A percentile compares a stretch with the other conserved stretches of the same genome.
Evolutionary conservation across 2,797 vertebrate species (phyloP).

Genomic region (Emys orbicularis): DNA sequence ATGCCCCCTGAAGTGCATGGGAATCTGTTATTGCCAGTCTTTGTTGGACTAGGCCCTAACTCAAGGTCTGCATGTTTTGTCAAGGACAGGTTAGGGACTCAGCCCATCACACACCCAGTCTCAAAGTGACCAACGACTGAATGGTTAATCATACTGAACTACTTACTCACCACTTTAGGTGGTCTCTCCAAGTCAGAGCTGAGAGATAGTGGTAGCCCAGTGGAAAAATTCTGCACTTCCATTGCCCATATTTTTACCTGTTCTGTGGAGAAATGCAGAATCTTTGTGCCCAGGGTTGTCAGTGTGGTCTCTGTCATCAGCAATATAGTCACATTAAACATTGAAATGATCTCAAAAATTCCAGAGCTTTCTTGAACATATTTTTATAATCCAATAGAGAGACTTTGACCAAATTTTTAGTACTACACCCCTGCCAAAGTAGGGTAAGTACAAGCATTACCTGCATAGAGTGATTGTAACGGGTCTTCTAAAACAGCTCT

Average conservation of each 20-base stretch:
- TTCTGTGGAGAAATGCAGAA: background rate
- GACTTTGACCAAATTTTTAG: background rate
- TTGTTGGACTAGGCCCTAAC: no score
- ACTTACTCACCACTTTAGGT: background rate
- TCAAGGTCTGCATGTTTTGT: no score
- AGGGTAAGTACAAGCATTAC: background rate
- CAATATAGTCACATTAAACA: background rate
- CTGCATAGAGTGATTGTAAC: background rate
- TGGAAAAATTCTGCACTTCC: background rate
- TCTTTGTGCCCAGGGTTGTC: background rate
- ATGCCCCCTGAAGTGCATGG: no score
- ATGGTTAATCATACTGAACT: slow-evolving; percentile 28
- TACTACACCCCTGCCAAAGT: background rate
- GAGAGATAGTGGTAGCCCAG: background rate
- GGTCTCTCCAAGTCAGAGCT: background rate
- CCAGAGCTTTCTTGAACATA: no score
- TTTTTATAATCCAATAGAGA: background rate
- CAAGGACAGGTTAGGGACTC: no score
- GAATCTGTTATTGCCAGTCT: no score
- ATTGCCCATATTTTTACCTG: background rate
- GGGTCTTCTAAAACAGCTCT: background rate
- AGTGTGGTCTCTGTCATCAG: background rate
- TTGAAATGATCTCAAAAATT: background rate
- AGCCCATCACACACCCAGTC: background rate
- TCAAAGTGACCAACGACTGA: background rate